Evolutionary conservation across 2,797 vertebrate genomes (phyloP).

Genomic region (Sphenopsis melanotis): DNA sequence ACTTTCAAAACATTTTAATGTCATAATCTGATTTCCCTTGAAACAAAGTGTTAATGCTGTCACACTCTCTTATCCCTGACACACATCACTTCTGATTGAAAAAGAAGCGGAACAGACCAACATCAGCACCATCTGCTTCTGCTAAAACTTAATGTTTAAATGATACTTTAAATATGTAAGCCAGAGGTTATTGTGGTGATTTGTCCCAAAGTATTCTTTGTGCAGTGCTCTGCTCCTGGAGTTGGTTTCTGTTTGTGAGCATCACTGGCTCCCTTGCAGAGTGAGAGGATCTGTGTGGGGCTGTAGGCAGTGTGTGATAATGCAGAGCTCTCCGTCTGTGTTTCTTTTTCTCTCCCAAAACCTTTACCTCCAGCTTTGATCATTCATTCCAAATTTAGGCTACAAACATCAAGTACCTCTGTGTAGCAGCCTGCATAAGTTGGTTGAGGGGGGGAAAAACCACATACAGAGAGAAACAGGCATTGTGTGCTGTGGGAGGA

Average conservation of each 20-base stretch:
- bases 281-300: neutral
- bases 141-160: neutral
- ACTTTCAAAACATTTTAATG: conserved; percentile 35
- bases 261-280: neutral
- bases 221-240: neutral
- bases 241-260: neutral
- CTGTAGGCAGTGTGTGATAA: neutral
- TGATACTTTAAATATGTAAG: neutral
- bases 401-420: neutral
- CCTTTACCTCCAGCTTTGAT: neutral
- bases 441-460: neutral
- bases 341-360: neutral
- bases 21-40: conserved; percentile 34
- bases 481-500: neutral
- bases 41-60: conserved; percentile 21
- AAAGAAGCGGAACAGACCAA: neutral
- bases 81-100: neutral
- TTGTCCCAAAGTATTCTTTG: neutral
- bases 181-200: neutral
- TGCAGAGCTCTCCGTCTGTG: neutral
- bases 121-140: neutral
- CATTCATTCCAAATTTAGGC: neutral
- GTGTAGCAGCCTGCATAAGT: neutral
- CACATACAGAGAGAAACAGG: neutral
- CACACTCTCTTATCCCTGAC: neutral